A percentile compares a stretch with the other conserved stretches of the same genome.
Conservation (phyloP, 2,888 invertebrate genomes). For the Sabatieria punctata region DNA sequence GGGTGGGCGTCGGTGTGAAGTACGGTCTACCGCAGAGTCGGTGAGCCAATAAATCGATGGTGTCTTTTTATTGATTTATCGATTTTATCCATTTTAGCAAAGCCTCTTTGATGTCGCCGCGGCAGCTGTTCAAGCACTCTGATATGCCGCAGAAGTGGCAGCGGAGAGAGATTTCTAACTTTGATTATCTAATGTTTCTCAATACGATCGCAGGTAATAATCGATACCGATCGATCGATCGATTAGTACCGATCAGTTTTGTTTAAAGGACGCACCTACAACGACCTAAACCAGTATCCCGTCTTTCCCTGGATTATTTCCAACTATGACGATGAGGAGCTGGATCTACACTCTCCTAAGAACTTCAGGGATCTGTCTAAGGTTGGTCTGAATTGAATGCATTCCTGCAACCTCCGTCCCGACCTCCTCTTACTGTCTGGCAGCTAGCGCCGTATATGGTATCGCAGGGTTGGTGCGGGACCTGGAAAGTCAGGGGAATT, state of each 20-base stretch:
- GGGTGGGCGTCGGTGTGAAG: conserved; percentile 96
- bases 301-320: conserved; percentile 99
- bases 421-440: too few species aligned
- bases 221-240: too few species aligned
- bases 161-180: conserved; percentile 93
- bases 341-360: conserved; percentile 84
- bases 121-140: conserved; percentile 94
- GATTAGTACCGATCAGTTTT: not conserved
- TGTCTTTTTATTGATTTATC: conserved; percentile 2
- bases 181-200: conserved; percentile 99
- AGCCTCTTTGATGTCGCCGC: conserved; percentile 94
- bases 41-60: conserved; percentile 38
- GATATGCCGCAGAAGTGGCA: conserved; percentile 99
- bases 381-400: conserved; percentile 42
- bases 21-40: conserved; percentile 96
- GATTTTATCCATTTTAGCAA: conserved; percentile 40
- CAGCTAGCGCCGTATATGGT: too few species aligned
- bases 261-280: conserved; percentile 80
- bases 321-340: conserved; percentile 87
- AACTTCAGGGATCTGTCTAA: conserved; percentile 95
- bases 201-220: conserved; percentile 97
- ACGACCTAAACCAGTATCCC: conserved; percentile 97
- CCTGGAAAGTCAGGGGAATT: too few species aligned
- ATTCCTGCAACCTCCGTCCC: too few species aligned
- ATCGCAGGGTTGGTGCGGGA: too few species aligned